phyloP scores from a whole-genome alignment of 1,140 invertebrate species.

The Plutomurus gul region DNA sequence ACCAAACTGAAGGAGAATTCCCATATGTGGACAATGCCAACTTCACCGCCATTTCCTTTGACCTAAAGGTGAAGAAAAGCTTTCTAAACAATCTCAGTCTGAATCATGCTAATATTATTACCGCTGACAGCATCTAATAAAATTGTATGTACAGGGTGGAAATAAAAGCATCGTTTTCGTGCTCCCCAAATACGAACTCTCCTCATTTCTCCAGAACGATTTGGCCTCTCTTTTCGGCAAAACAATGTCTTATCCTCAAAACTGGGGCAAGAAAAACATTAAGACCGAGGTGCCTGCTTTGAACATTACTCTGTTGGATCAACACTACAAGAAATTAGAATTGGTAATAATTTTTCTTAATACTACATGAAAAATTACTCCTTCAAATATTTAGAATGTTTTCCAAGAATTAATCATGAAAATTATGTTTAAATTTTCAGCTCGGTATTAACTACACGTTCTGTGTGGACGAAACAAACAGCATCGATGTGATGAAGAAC shows the following conservation, averaged over 20 bases:
- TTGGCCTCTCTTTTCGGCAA: slow-evolving; percentile 5
- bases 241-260: not conserved
- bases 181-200: slow-evolving; percentile 31
- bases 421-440: not conserved
- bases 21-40: slow-evolving; percentile 21
- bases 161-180: slow-evolving; percentile 37
- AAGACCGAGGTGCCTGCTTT: slow-evolving; percentile 29
- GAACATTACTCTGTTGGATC: slow-evolving; percentile 41
- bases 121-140: no score
- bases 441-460: slow-evolving; percentile 41
- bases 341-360: not conserved
- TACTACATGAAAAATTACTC: not conserved
- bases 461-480: slow-evolving; percentile 24
- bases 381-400: not conserved
- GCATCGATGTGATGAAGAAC: not conserved
- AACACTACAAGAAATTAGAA: slow-evolving; percentile 45
- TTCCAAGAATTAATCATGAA: not conserved
- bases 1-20: slow-evolving; percentile 28
- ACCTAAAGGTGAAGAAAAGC: not conserved
- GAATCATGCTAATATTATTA: not conserved
- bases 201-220: slow-evolving; percentile 33
- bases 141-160: slow-evolving; percentile 9
- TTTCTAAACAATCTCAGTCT: not conserved
- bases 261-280: not conserved
- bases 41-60: slow-evolving; percentile 33